Evolutionary conservation across 2,113 vertebrate genomes (phyloP).

Genomic region (Ariopsis seemanni): DNA sequence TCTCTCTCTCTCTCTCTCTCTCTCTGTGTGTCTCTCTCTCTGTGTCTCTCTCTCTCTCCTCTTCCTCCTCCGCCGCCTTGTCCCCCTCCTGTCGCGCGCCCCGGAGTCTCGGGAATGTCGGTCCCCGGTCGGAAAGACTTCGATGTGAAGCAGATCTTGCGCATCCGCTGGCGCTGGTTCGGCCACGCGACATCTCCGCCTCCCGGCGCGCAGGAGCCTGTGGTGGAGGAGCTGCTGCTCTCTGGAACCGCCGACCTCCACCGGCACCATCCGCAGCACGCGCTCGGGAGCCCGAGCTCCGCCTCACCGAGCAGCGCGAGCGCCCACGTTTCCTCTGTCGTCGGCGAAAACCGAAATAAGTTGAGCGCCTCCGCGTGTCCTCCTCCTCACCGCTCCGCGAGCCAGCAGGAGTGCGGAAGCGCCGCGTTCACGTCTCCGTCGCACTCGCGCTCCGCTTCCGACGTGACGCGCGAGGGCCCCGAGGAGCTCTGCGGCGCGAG

Average conservation of each 20-base stretch:
- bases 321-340: conserved; percentile 58
- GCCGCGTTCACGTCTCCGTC: conserved; percentile 79
- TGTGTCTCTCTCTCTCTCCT: background rate
- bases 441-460: conserved; percentile 75
- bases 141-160: conserved; percentile 97
- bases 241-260: conserved; percentile 63
- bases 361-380: conserved; percentile 64
- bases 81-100: conserved; percentile 22
- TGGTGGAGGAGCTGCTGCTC: conserved; percentile 32
- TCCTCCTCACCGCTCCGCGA: conserved; percentile 75
- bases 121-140: conserved; percentile 91
- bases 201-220: conserved; percentile 57
- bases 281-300: conserved; percentile 48
- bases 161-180: conserved; percentile 98
- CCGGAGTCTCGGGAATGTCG: conserved; percentile 86
- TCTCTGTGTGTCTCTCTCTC: background rate
- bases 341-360: conserved; percentile 75
- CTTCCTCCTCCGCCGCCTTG: conserved; percentile 7
- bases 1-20: conserved; percentile 61
- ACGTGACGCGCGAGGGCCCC: conserved; percentile 72
- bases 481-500: conserved; percentile 25
- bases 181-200: conserved; percentile 85
- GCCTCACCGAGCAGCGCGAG: conserved; percentile 59
- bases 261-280: conserved; percentile 65
- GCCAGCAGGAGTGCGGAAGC: conserved; percentile 87